A percentile compares a stretch with the other conserved stretches of the same genome.
Conservation (phyloP, 30 jellyfish, hydroid and myxozoan species). For the Cassiopea xamachana region DNA sequence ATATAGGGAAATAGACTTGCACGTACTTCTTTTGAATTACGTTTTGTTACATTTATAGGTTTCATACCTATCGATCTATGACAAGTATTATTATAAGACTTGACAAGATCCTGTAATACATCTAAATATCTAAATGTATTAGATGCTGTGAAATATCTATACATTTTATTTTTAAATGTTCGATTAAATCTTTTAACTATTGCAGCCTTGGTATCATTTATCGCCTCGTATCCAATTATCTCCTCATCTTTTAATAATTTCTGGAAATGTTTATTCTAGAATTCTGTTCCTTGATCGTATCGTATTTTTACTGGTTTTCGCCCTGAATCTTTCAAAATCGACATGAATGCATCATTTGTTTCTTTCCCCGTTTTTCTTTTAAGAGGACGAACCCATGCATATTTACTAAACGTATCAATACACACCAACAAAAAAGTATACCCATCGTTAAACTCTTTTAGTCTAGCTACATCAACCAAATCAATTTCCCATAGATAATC, state of each 20-base stretch:
- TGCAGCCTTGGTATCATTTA: conserved; percentile 1
- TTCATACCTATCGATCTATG: neutral
- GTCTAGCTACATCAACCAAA: too few species aligned
- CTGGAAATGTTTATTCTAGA: neutral
- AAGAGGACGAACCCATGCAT: neutral
- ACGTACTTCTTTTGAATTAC: neutral
- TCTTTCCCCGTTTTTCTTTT: neutral
- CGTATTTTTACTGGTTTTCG: neutral
- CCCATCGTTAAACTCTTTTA: too few species aligned
- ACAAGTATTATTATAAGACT: neutral
- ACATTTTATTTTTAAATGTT: neutral
- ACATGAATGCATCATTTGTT: neutral
- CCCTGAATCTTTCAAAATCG: neutral
- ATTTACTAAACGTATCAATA: neutral
- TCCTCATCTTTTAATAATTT: neutral
- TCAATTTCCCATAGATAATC: too few species aligned
- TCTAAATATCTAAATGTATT: neutral
- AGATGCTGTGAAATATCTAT: neutral
- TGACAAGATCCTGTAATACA: neutral
- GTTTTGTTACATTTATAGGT: neutral
- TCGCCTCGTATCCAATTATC: neutral
- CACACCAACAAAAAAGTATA: neutral
- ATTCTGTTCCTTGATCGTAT: neutral
- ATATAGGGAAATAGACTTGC: neutral
- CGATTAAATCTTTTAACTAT: conserved; percentile 1